Evolutionary conservation across 2,888 invertebrate species (phyloP).

Genomic region (Anticlea derivata): DNA sequence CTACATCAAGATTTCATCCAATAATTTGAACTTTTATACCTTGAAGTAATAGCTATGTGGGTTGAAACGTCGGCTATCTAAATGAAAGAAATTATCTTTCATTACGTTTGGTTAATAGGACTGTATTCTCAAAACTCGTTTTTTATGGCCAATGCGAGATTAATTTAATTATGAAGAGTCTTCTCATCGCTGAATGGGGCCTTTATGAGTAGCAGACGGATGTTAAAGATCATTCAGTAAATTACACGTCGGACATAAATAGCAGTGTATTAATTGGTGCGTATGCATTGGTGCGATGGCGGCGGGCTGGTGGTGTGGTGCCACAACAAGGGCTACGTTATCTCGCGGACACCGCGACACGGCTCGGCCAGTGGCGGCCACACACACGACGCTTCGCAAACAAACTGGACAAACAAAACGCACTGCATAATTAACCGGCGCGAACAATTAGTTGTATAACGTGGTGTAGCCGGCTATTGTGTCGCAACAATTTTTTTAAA

Average conservation of each 20-base stretch:
- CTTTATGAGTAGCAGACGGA: conserved; percentile 29
- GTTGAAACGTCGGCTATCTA: conserved; percentile 29
- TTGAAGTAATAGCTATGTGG: conserved; percentile 38
- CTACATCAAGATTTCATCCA: conserved; percentile 60
- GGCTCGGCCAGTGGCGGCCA: conserved; percentile 22
- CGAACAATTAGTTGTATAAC: conserved; percentile 78
- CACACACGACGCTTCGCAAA: conserved; percentile 39
- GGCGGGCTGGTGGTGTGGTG: conserved; percentile 22
- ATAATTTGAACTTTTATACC: conserved; percentile 56
- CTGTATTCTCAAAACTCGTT: conserved; percentile 28
- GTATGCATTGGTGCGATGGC: conserved; percentile 14
- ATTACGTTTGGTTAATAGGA: conserved; percentile 33
- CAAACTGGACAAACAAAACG: conserved; percentile 55
- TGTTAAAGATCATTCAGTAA: conserved; percentile 36
- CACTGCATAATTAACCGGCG: conserved; percentile 71
- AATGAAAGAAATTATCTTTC: conserved; percentile 34
- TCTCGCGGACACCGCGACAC: conserved; percentile 22
- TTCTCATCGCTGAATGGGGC: conserved; percentile 27
- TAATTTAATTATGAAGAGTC: conserved; percentile 35
- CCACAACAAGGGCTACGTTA: conserved; percentile 32
- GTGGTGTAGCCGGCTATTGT: conserved; percentile 74
- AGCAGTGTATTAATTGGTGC: conserved; percentile 38
- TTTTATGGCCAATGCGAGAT: conserved; percentile 29
- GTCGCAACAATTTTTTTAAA: conserved; percentile 63
- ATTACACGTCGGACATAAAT: conserved; percentile 32